Base-by-base conservation (phyloP, 2,113 vertebrate species). In the Struthidea cinerea region DNA sequence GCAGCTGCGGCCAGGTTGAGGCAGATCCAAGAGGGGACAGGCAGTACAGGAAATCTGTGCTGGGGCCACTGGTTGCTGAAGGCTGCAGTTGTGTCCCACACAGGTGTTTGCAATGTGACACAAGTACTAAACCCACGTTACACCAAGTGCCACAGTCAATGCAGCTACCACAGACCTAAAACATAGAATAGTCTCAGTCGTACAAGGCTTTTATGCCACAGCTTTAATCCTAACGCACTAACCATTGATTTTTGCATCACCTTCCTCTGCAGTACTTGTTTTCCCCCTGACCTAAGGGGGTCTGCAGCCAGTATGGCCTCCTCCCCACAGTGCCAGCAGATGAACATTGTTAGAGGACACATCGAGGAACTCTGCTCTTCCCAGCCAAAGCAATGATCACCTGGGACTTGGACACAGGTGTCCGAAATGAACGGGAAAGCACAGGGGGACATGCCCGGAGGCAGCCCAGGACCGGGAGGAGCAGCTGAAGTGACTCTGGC, bases 1-100 rank as follows among this genome's bases (percentile, higher is more conserved):
- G 67, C 53, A 78, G 56, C 42, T 59, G 52, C 0, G 1, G 61
- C 32, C 2, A 0, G 28, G 39, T 44, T 0, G 0, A 19, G 63
- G 21, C 60, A 91, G 50, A 84, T 39, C 37, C 41, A 14, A 20
- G 52, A 23, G 42, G 56, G 57, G 28, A 39, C 13, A 20, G 55
- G 23, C n/a, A 59, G 52, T 1, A 5, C 47, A 28, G 4, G 0
- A 39, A 33, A 35, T 5, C 33, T 12, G 55, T 2, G 3, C 39
- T 23, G 57, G 23, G 78, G 41, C 33, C 47, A 4, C 28, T 19
- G 24, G 13, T 18, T 7, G 0, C 59, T 33, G 73, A 13, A 0
- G 6, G 44, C 7, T 11, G 46, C 22, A 8, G 6, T 3, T 44
- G 56, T n/a, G 85, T 42, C 80, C 33, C 20, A 0, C 8, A 13